These are phyloP conservation scores for Papilio gigon DNA, from an alignment of 2,888 invertebrate species.

Conservation along the genomic window DNA sequence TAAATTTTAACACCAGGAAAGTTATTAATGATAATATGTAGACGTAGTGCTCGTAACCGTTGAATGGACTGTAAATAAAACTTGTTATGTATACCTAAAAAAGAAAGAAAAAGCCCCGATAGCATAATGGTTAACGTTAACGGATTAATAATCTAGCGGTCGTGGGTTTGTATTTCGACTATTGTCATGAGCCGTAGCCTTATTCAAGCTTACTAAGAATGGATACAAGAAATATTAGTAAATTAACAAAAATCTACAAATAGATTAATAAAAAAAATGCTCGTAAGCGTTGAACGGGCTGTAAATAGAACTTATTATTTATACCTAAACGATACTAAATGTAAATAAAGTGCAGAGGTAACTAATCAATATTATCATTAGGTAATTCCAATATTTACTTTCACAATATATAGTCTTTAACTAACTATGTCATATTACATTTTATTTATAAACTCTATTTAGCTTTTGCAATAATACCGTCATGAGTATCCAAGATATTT, in stretches of 20 bases:
- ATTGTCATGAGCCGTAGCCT: too few species aligned
- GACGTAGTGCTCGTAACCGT: slow-evolving; percentile 61
- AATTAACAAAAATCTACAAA: background rate
- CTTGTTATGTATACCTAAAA: too few species aligned
- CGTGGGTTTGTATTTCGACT: too few species aligned
- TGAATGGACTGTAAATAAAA: slow-evolving; percentile 44
- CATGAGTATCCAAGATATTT: background rate
- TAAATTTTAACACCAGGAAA: slow-evolving; percentile 56
- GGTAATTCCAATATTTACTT: background rate
- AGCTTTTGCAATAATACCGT: background rate
- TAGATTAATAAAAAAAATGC: slow-evolving; percentile 54
- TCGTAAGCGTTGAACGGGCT: slow-evolving; percentile 56
- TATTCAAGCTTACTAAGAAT: too few species aligned
- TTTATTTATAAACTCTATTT: background rate
- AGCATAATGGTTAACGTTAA: too few species aligned
- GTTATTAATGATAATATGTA: slow-evolving; percentile 42
- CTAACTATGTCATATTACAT: background rate
- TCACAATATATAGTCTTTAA: background rate
- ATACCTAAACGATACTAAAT: too few species aligned
- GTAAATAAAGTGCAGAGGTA: background rate
- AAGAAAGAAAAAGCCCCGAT: too few species aligned
- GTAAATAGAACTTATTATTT: slow-evolving; percentile 38
- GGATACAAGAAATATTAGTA: background rate
- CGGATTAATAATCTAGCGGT: too few species aligned
- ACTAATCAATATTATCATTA: background rate